A percentile compares a stretch with the other conserved stretches of the same genome.
Evolutionary conservation across 2,888 invertebrate genomes (phyloP).

Genomic region (Brassicogethes aeneus): DNA sequence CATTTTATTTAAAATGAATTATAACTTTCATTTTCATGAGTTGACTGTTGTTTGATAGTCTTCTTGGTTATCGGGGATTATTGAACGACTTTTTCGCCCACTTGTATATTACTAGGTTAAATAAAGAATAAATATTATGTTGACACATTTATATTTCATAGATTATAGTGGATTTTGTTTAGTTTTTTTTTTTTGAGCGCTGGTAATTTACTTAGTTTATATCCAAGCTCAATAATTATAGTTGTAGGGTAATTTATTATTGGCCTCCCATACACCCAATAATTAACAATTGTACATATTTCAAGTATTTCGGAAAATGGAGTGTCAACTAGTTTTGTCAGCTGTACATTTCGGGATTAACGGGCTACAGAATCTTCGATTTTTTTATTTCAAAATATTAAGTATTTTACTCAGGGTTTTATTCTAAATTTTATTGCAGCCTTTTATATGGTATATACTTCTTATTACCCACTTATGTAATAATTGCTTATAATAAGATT

Average conservation of each 20-base stretch:
- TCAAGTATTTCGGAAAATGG: constrained; percentile 19
- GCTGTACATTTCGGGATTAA: constrained; percentile 12
- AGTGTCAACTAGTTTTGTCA: constrained; percentile 14
- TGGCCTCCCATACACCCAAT: constrained; percentile 5
- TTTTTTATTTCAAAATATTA: background rate
- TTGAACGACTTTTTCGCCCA: too few relatives aligned
- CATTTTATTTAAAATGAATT: constrained; percentile 1
- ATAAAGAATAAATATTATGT: background rate
- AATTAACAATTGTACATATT: constrained; percentile 22
- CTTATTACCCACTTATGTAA: too few relatives aligned
- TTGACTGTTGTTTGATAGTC: background rate
- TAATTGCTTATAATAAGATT: too few relatives aligned
- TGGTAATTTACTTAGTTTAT: background rate
- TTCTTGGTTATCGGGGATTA: too few relatives aligned
- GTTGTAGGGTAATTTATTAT: constrained; percentile 4
- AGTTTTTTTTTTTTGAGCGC: background rate
- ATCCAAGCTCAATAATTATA: background rate
- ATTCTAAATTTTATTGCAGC: background rate
- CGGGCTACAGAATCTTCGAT: background rate
- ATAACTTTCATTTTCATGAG: background rate
- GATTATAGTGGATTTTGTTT: background rate
- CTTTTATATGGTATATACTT: too few relatives aligned
- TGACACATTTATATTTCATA: background rate
- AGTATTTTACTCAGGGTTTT: background rate
- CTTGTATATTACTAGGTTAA: background rate